Percentiles rank a stretch among this genome's conserved stretches.
Evolutionary conservation across 2,888 invertebrate species (phyloP).

Genomic region (Ophioninae sp.): DNA sequence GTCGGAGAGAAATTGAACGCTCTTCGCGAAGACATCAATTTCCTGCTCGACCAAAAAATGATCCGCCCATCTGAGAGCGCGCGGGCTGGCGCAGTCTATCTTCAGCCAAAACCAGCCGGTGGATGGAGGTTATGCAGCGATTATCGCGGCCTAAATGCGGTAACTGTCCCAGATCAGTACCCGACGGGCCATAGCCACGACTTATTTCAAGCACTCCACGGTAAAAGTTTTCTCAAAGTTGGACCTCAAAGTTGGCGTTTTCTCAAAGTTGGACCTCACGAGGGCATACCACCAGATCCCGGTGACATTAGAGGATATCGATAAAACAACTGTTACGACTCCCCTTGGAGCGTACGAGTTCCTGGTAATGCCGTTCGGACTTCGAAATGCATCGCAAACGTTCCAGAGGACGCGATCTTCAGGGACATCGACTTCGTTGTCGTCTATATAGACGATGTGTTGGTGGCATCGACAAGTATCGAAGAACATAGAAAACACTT

Average conservation of each 20-base stretch:
- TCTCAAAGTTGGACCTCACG: not conserved
- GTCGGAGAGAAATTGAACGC: not conserved
- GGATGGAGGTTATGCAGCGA: not conserved
- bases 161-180: not conserved
- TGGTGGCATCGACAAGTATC: not conserved
- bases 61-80: not conserved
- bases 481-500: not conserved
- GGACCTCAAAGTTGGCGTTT: too few species aligned
- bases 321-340: not conserved
- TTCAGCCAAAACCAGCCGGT: not conserved
- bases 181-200: not conserved
- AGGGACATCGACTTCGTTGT: not conserved
- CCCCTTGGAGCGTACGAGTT: not conserved
- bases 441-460: not conserved
- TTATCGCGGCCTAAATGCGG: not conserved
- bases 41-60: not conserved
- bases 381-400: not conserved
- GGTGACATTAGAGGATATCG: not conserved
- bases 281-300: not conserved
- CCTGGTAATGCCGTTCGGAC: too few species aligned
- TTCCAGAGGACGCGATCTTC: not conserved
- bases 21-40: not conserved
- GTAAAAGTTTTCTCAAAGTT: too few species aligned
- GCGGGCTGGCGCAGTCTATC: not conserved
- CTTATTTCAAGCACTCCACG: not conserved